Evolutionary conservation across 2,797 vertebrate genomes (phyloP).

Genomic region (Champsocephalus gunnari): DNA sequence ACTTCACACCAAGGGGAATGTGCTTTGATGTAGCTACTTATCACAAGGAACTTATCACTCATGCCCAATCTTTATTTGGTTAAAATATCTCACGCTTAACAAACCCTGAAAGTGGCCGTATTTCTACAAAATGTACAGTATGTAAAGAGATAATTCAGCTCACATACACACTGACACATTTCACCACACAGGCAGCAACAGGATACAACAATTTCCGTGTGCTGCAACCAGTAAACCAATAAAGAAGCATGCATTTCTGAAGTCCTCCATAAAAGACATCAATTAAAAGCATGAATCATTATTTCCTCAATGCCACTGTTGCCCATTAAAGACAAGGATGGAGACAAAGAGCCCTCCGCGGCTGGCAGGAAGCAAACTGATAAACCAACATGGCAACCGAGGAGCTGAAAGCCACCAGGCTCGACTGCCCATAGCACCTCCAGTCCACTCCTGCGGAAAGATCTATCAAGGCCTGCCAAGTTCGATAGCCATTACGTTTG

Average conservation of each 20-base stretch:
- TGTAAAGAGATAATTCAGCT: constrained; percentile 12
- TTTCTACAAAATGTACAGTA: constrained; percentile 14
- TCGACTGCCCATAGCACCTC: constrained; percentile 11
- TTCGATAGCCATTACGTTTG: constrained; percentile 45
- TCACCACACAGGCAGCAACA: constrained; percentile 48
- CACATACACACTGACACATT: constrained; percentile 25
- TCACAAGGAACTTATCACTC: constrained; percentile 35
- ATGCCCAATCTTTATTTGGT: constrained; percentile 28
- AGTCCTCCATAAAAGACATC: constrained; percentile 77
- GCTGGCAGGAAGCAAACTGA: constrained; percentile 71
- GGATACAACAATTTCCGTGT: constrained; percentile 50
- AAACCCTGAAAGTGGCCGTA: constrained; percentile 35
- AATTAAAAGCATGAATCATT: constrained; percentile 82
- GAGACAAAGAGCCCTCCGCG: constrained; percentile 65
- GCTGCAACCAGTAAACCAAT: constrained; percentile 60
- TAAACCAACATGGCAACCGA: constrained; percentile 65
- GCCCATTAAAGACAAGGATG: constrained; percentile 65
- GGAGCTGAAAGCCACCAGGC: constrained; percentile 46
- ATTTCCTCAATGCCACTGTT: constrained; percentile 80
- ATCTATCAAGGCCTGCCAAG: constrained; percentile 52
- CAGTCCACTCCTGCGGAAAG: constrained; percentile 27
- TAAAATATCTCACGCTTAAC: constrained; percentile 31
- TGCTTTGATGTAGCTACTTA: constrained; percentile 67
- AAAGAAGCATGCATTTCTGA: constrained; percentile 70
- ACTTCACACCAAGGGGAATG: constrained; percentile 72